Evolutionary conservation across 1,140 invertebrate species (phyloP).

Genomic region (Drosophila sulfurigaster): DNA sequence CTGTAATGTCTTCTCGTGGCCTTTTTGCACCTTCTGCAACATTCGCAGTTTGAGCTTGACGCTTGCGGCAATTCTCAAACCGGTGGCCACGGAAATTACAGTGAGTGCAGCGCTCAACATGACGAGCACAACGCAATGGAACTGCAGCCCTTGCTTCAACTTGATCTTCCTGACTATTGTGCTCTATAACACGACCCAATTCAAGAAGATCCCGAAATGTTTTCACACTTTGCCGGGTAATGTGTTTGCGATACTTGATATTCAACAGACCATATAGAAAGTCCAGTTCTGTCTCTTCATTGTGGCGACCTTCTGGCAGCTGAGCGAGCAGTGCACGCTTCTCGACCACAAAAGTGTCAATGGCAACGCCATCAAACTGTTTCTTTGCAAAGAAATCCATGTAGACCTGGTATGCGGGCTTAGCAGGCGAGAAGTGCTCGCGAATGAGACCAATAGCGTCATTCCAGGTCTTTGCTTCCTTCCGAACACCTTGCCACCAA

Average conservation of each 20-base stretch:
- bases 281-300: conserved; percentile 78
- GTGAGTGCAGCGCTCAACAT: conserved; percentile 62
- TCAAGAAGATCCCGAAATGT: conserved; percentile 75
- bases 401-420: conserved; percentile 78
- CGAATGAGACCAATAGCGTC: conserved; percentile 72
- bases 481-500: conserved; percentile 85
- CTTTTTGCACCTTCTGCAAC: conserved; percentile 1
- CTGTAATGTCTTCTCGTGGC: not conserved
- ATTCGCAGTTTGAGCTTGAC: not conserved
- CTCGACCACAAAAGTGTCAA: conserved; percentile 77
- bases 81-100: conserved; percentile 73
- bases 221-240: conserved; percentile 58
- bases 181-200: conserved; percentile 75
- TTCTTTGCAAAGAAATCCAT: conserved; percentile 76
- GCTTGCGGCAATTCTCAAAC: conserved; percentile 63
- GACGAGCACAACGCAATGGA: conserved; percentile 42
- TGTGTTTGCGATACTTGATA: conserved; percentile 77
- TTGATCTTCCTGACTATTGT: conserved; percentile 65
- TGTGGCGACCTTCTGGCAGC: conserved; percentile 71
- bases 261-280: conserved; percentile 80
- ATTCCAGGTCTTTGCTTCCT: conserved; percentile 76
- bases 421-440: conserved; percentile 77
- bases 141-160: conserved; percentile 12
- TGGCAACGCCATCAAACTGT: conserved; percentile 63
- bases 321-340: conserved; percentile 79